Conservation (phyloP, 2,797 vertebrate species). For the Eleutherodactylus coqui region DNA sequence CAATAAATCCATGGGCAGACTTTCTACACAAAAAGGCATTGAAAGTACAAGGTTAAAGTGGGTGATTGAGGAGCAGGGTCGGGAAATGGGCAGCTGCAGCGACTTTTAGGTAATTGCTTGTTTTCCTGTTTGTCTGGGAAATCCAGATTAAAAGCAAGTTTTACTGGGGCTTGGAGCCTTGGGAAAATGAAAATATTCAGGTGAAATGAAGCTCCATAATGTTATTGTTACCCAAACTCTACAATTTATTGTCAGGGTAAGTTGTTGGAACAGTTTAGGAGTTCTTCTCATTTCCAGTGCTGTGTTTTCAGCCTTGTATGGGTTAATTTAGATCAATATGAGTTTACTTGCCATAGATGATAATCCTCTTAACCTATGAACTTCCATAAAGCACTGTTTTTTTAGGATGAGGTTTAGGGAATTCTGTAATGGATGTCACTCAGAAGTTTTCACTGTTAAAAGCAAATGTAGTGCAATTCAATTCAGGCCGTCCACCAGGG, state of each 20-base stretch:
- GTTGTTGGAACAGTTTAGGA: not conserved
- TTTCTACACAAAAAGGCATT: conserved; percentile 60
- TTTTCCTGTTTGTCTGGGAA: conserved; percentile 60
- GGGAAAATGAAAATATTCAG: conserved; percentile 47
- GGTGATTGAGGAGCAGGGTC: conserved; percentile 55
- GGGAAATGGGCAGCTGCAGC: conserved; percentile 50
- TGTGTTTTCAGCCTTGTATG: not conserved
- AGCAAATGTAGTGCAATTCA: conserved; percentile 35
- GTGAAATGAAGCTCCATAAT: conserved; percentile 41
- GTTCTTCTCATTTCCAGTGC: not conserved
- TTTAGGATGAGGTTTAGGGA: conserved; percentile 34
- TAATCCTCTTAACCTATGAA: conserved; percentile 61
- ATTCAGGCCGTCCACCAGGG: not conserved
- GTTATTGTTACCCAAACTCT: conserved; percentile 14
- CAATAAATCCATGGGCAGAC: conserved; percentile 63
- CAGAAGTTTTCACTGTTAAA: conserved; percentile 28
- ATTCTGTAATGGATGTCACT: conserved; percentile 36
- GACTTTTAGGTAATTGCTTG: conserved; percentile 59
- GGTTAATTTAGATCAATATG: conserved; percentile 52
- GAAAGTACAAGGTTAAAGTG: conserved; percentile 57
- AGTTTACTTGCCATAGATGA: conserved; percentile 40
- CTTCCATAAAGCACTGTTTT: conserved; percentile 33
- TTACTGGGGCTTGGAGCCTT: conserved; percentile 53
- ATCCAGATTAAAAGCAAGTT: conserved; percentile 53
- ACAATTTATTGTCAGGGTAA: conserved; percentile 1